Percentiles rank a stretch among this genome's conserved stretches.
Conservation (phyloP, 2,888 invertebrate genomes). For the Ceratothoa steindachneri region DNA sequence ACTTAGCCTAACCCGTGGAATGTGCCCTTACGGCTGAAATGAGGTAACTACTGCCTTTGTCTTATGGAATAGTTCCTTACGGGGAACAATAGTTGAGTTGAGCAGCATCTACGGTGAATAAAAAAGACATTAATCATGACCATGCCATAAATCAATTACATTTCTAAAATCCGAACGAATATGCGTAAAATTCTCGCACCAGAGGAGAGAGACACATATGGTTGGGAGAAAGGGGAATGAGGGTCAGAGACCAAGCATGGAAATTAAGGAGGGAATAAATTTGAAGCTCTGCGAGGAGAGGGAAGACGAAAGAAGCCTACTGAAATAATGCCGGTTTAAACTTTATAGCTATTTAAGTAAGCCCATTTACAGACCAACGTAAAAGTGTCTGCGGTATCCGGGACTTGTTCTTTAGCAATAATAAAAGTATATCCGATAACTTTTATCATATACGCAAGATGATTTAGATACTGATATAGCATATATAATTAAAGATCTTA, state of each 20-base stretch:
- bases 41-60: too few species aligned
- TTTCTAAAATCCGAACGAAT: slow-evolving; percentile 44
- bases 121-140: slow-evolving; percentile 27
- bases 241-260: slow-evolving; percentile 14
- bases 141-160: slow-evolving; percentile 42
- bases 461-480: too few species aligned
- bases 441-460: too few species aligned
- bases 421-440: too few species aligned
- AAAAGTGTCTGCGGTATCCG: too few species aligned
- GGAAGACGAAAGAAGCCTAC: slow-evolving; percentile 23
- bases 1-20: too few species aligned
- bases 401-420: too few species aligned
- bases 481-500: background rate
- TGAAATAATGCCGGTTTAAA: background rate
- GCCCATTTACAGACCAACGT: too few species aligned
- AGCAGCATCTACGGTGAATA: too few species aligned
- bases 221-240: slow-evolving; percentile 15
- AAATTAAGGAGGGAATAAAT: background rate
- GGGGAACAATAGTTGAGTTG: too few species aligned
- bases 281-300: slow-evolving; percentile 32
- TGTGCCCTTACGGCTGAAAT: too few species aligned
- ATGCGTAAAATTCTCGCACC: slow-evolving; percentile 43
- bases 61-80: too few species aligned
- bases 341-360: background rate
- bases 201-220: slow-evolving; percentile 38